Conservation (phyloP, 2,113 vertebrate genomes). For the Cyanistes caeruleus region DNA sequence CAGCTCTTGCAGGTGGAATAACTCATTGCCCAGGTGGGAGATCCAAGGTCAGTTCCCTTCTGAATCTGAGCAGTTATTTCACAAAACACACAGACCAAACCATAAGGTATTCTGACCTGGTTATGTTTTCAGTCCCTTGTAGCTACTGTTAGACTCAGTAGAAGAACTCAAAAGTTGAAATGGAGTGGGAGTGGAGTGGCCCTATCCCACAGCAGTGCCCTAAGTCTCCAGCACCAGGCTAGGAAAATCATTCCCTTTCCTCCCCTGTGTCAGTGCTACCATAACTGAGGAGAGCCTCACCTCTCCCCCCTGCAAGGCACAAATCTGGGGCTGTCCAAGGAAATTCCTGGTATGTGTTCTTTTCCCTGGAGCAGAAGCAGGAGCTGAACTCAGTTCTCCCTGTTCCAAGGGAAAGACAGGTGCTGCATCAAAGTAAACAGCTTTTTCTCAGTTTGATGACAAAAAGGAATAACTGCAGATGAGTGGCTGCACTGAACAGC, state of each 20-base stretch:
- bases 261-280: neutral
- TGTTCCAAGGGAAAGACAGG: neutral
- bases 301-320: neutral
- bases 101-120: neutral
- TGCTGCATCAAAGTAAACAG: neutral
- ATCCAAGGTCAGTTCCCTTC: neutral
- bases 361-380: neutral
- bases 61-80: neutral
- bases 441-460: neutral
- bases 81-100: neutral
- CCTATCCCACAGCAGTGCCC: neutral
- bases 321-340: neutral
- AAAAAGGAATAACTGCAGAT: neutral
- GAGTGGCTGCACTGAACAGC: neutral
- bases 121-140: neutral
- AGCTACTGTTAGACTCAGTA: neutral
- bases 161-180: neutral
- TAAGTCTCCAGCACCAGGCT: neutral
- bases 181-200: rapidly evolving
- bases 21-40: neutral
- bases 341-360: neutral
- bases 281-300: neutral
- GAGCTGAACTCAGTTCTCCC: neutral
- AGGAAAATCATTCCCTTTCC: neutral
- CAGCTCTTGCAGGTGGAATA: neutral